Base-by-base conservation (phyloP, 2,797 vertebrate genomes). In the Gymnoscopelus microlampas region DNA sequence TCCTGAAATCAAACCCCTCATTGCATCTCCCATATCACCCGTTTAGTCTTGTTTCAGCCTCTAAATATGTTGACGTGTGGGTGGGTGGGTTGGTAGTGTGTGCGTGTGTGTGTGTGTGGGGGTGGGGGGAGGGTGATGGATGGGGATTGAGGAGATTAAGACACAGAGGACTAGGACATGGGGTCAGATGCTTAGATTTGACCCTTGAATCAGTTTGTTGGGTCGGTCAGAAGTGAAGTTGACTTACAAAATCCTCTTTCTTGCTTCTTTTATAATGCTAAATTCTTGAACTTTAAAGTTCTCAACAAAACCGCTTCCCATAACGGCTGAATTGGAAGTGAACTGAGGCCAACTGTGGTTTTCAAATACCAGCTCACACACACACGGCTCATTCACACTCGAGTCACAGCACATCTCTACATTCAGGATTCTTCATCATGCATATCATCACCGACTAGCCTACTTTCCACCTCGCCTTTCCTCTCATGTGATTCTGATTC, bases 401-500 rank as follows among this genome's bases (percentile, higher is more conserved):
- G n/a, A n/a, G n/a, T n/a, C 49, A 51, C 49, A 51, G 12, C 49
- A 51, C n/a, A 44, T 44, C 39, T 44, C 32, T 35, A 35, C 0
- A 1, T 63, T 74, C 77, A 83, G 81, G 79, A 83, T 71, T 69
- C n/a, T 70, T 15, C 68, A 32, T 63, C 60, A 77, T 53, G 47
- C 64, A 62, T 23, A 59, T 65, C 71, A 81, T 82, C 49, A 23
- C 63, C 14, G 23, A 61, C 12, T 44, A 44, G 39, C 5, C 50
- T 59, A 35, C 58, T 56, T 9, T 73, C 32, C 19, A 44, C 50
- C 67, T 56, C 57, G 70, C 23, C 51, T 24, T 66, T 14, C 63
- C 39, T 67, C 71, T 83, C 79, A 85, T 77, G 71, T 63, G 75
- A 29, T 68, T 51, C 74, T 83, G 73, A 83, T 77, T 85, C 79